phyloP scores from a whole-genome alignment of 2,797 vertebrate species.

The Peromyscus nudipes region DNA sequence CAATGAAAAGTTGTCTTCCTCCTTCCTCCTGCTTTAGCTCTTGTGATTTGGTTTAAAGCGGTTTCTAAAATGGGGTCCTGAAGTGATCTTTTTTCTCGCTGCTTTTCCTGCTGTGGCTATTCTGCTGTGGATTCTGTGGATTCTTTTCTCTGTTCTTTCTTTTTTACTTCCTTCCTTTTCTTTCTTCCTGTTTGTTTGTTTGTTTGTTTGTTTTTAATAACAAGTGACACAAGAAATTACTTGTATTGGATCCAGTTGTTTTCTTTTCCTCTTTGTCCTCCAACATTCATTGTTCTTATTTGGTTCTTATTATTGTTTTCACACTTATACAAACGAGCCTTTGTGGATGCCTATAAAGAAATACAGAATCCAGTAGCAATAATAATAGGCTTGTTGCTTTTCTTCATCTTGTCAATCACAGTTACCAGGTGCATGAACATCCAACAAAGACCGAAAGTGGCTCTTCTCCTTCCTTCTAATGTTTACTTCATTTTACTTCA shows the following conservation, averaged over 20 bases:
- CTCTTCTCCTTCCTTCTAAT: slow-evolving; percentile 56
- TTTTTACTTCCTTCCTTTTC: not conserved
- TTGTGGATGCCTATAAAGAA: slow-evolving; percentile 8
- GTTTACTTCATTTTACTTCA: slow-evolving; percentile 76
- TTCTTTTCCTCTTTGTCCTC: not conserved
- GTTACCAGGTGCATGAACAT: not conserved
- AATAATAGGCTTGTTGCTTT: not conserved
- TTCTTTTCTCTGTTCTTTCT: not conserved
- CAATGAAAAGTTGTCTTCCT: slow-evolving; percentile 47
- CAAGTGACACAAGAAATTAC: slow-evolving; percentile 64
- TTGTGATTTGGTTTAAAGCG: slow-evolving; percentile 44
- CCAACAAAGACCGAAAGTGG: slow-evolving; percentile 54
- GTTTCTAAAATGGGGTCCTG: slow-evolving; percentile 48
- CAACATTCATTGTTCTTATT: slow-evolving; percentile 7
- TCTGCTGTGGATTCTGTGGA: not conserved
- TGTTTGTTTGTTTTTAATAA: not conserved
- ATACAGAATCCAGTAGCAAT: not conserved
- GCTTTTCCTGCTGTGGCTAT: slow-evolving; percentile 60
- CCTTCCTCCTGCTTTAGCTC: slow-evolving; percentile 45
- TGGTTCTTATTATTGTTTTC: slow-evolving; percentile 42
- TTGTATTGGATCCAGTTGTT: not conserved
- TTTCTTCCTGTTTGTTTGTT: not conserved
- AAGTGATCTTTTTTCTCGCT: slow-evolving; percentile 16
- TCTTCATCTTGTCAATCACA: not conserved
- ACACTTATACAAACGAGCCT: slow-evolving; percentile 41